These are phyloP conservation scores for Orientallactaga bullata DNA, from an alignment of 2,113 vertebrate species.

Conservation along the genomic window DNA sequence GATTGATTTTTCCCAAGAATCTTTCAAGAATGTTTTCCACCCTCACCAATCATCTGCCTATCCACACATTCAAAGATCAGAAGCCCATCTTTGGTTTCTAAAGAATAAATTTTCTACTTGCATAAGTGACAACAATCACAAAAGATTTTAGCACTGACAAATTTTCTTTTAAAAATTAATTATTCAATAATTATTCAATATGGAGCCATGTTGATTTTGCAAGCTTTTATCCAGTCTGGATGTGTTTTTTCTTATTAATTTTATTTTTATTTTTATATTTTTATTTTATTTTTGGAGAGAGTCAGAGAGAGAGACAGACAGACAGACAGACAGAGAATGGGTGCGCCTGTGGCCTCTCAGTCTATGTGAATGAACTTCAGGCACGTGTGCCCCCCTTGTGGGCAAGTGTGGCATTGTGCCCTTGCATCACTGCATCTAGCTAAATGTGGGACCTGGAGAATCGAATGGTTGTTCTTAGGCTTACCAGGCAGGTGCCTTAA, in stretches of 20 bases:
- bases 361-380: no score
- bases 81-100: not conserved
- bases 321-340: no score
- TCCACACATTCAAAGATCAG: slow-evolving; percentile 23
- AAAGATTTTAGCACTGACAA: not conserved
- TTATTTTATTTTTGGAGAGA: no score
- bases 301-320: no score
- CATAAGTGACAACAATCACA: slow-evolving; percentile 10
- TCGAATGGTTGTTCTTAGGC: no score
- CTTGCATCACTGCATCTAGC: no score
- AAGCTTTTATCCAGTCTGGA: not conserved
- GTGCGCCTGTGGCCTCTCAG: no score
- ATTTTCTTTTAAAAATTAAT: not conserved
- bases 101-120: not conserved
- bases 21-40: not conserved
- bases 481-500: no score
- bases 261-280: no score
- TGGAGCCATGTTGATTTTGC: not conserved
- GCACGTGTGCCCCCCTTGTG: no score
- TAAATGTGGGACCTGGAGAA: no score
- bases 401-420: no score
- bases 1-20: not conserved
- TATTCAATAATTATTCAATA: slow-evolving; percentile 7
- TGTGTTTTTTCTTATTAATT: not conserved
- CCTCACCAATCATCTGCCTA: not conserved